Base-by-base conservation (phyloP, 2,797 vertebrate genomes). In the Onychomys torridus region DNA sequence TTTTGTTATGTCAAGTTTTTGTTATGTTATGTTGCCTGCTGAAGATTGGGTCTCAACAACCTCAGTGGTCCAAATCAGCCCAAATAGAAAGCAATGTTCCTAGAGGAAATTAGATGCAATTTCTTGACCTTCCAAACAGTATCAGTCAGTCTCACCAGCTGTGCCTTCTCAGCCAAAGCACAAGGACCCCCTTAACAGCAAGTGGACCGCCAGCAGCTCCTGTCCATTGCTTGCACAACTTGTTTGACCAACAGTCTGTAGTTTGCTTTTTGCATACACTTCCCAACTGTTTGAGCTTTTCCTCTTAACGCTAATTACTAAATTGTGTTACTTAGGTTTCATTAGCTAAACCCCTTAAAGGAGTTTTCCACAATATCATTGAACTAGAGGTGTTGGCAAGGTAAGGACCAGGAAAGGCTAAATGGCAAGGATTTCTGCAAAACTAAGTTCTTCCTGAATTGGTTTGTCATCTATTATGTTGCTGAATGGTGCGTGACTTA, bases 341-440 rank as follows among this genome's bases (percentile, higher is more conserved):
- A 52, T 63, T 87, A 83, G 81, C 67, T 88, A 94, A 96, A 40
- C 12, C 29, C 69, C 34, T 13, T 69, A 92, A 81, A 89, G 49
- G 29, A 94, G n/a, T 95, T 77, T 87, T 73, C 87, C 49, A 67
- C 94, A 94, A 81, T 90, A 73, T 90, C 95, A 40, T 91, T 94
- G 91, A 96, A 84, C 34, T 27, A 37, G 83, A 90, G 73, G 37
- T 93, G 32, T 92, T 96, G n/a, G 59, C 76, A 88, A 65, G 34
- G 37, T 83, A 76, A 88, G 61, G 67, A 79, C 57, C 93, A 82
- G 89, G 63, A 89, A 95, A 96, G 71, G 34, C 55, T 43, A 25
- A 93, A 37, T 29, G 29, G 21, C 91, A 75, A 85, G 78, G 65
- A 83, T 86, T 86, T 75, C 34, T 94, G 52, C 37, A 93, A 61